A percentile compares a stretch with the other conserved stretches of the same genome.
These are phyloP conservation scores for Caenorhabditis parvicauda DNA, from an alignment of 2,888 invertebrate genomes.

Conservation along the genomic window DNA sequence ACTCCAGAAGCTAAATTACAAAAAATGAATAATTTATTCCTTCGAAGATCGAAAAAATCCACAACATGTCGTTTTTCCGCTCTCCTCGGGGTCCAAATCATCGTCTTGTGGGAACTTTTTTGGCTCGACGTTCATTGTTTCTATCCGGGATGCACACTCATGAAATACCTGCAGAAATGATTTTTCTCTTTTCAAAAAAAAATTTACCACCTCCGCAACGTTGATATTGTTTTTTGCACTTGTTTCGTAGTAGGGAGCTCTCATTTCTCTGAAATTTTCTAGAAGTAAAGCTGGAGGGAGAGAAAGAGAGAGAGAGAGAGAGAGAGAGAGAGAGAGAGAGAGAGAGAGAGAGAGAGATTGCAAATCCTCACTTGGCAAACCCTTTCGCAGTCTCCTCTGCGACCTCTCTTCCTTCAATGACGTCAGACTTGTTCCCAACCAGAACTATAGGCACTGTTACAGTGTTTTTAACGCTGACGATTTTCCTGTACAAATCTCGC, in stretches of 20 bases:
- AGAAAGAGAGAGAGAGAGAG: no score
- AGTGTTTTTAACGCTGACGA: no score
- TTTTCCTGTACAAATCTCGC: constrained; percentile 71
- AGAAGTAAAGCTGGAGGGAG: no score
- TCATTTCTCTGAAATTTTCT: constrained; percentile 62
- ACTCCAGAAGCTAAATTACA: no score
- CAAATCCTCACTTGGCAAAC: constrained; percentile 18
- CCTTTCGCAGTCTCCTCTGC: constrained; percentile 79
- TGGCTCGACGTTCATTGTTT: constrained; percentile 7
- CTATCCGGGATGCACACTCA: constrained; percentile 21
- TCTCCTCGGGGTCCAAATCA: no score
- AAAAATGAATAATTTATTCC: no score
- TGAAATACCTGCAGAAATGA: constrained; percentile 14
- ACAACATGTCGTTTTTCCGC: no score
- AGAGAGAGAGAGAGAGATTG: no score
- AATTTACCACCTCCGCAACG: constrained; percentile 79
- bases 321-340: no score
- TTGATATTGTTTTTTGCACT: constrained; percentile 99
- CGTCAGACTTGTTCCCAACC: constrained; percentile 98
- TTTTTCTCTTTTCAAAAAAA: not conserved
- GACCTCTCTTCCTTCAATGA: constrained; percentile 96
- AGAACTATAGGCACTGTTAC: constrained; percentile 85
- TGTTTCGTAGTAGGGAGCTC: constrained; percentile 97
- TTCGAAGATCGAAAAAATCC: no score
- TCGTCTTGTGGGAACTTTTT: not conserved